Base-by-base conservation (phyloP, 2,888 invertebrate genomes). In the Scaptomyza polygonia region DNA sequence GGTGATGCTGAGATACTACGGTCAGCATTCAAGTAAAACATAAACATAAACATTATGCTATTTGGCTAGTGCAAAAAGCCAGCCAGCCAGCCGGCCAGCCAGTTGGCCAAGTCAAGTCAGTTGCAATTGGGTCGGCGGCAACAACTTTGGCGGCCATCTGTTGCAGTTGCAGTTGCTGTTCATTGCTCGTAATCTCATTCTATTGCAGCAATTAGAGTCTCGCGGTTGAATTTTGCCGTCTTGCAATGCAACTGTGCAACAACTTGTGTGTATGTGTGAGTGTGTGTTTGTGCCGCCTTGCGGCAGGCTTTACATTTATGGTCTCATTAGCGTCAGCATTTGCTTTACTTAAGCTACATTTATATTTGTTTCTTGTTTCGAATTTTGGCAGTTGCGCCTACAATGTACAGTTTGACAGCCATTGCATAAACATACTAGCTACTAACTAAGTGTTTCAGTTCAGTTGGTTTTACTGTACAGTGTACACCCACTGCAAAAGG, bases 121-220 rank as follows among this genome's bases (percentile, higher is more conserved):
- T 69, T 65, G 75, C 71, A 82, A 82, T 77, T 82, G 82, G 86
- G 82, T 85, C 82, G n/a, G n/a, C n/a, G n/a, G 82, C 85, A 36
- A 48, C 77, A 52, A 77, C n/a, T n/a, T 77, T 74, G 70, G 58
- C 74, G 81, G 80, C 80, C 81, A 81, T 84, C 81, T 82, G 81
- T 83, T 76, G 72, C 76, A 53, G 67, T 61, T 72, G 66, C 55
- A 55, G 61, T 34, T 67, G 52, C 29, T 51, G 51, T 11, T 44
- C 3, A 21, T n/a, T 75, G 73, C 56, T 69, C 66, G 59, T 69
- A 85, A 82, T 82, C 85, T 79, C 66, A 77, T 81, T 81, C 82
- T 81, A 78, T 79, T 81, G 81, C 85, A 65, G 81, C 85, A 82
- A 82, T 82, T 82, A 82, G 79, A 85, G 81, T 79, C 65, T 67